A percentile compares a stretch with the other conserved stretches of the same genome.
Conservation (phyloP, 2,113 vertebrate species). For the Piaya cayana region DNA sequence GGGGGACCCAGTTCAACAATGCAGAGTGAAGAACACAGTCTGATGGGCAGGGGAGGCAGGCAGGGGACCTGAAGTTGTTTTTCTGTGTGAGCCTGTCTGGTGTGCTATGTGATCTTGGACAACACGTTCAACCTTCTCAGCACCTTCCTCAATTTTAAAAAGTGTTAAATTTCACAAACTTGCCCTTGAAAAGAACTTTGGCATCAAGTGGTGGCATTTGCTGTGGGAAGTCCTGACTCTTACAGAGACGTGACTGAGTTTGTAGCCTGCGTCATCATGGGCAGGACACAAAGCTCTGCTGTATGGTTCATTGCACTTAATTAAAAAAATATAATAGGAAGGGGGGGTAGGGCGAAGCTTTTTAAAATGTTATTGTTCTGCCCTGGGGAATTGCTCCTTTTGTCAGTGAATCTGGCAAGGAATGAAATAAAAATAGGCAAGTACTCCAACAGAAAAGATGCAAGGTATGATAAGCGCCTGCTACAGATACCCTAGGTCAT, state of each 20-base stretch:
- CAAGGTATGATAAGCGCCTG: background rate
- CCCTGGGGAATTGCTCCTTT: background rate
- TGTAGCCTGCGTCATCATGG: accelerated
- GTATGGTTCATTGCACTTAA: background rate
- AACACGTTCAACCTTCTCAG: background rate
- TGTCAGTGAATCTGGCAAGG: slow-evolving; percentile 3
- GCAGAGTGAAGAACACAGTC: background rate
- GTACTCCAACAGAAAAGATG: background rate
- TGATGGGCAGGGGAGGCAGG: background rate
- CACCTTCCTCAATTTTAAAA: background rate
- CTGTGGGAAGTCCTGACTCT: background rate
- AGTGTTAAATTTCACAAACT: background rate
- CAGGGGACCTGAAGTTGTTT: background rate
- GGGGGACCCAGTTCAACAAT: background rate
- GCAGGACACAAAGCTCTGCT: background rate
- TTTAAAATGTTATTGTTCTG: background rate
- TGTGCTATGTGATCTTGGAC: background rate
- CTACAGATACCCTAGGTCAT: background rate
- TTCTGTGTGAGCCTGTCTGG: background rate
- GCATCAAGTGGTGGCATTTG: background rate
- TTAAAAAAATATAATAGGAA: background rate
- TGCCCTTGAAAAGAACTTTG: background rate
- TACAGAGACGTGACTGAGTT: background rate
- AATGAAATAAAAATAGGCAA: slow-evolving; percentile 15
- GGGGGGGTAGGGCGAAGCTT: background rate